A percentile compares a stretch with the other conserved stretches of the same genome.
Evolutionary conservation across 2,888 invertebrate species (phyloP).

Genomic region (Oscheius onirici): DNA sequence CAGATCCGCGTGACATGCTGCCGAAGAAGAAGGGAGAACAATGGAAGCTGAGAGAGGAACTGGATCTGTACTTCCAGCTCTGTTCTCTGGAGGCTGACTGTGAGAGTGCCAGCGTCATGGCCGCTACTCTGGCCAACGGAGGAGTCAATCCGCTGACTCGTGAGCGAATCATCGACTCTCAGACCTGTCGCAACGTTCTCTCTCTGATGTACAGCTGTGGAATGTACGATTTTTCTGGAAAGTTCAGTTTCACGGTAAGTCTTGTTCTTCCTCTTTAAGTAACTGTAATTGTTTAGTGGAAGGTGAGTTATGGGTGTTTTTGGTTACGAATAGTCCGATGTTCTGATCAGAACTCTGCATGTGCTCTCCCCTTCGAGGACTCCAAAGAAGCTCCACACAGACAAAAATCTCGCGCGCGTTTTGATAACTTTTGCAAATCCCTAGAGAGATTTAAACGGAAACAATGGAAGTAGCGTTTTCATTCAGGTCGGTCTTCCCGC

Average conservation of each 20-base stretch:
- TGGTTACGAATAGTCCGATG: background rate
- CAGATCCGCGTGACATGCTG: background rate
- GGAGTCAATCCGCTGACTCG: conserved; percentile 74
- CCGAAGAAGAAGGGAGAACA: conserved; percentile 7
- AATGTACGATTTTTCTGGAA: conserved; percentile 73
- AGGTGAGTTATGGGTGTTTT: too few species aligned
- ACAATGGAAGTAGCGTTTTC: background rate
- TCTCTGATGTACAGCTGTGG: conserved; percentile 98
- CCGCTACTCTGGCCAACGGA: conserved; percentile 93
- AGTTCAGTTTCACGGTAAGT: conserved; percentile 83
- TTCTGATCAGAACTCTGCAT: background rate
- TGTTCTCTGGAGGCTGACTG: conserved; percentile 95
- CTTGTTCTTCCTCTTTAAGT: background rate
- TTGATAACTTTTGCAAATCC: background rate
- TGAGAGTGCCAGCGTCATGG: conserved; percentile 90
- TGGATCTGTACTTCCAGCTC: conserved; percentile 78
- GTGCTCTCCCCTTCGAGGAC: background rate
- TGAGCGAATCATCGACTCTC: conserved; percentile 74
- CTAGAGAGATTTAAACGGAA: background rate
- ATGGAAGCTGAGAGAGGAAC: conserved; percentile 73
- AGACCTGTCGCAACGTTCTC: conserved; percentile 91
- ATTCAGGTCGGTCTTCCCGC: conserved; percentile 76
- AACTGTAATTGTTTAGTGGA: too few species aligned
- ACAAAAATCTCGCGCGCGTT: background rate
- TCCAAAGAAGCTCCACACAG: background rate